These are phyloP conservation scores for Oreotrochilus melanogaster DNA, from an alignment of 2,113 vertebrate genomes.

Conservation along the genomic window DNA sequence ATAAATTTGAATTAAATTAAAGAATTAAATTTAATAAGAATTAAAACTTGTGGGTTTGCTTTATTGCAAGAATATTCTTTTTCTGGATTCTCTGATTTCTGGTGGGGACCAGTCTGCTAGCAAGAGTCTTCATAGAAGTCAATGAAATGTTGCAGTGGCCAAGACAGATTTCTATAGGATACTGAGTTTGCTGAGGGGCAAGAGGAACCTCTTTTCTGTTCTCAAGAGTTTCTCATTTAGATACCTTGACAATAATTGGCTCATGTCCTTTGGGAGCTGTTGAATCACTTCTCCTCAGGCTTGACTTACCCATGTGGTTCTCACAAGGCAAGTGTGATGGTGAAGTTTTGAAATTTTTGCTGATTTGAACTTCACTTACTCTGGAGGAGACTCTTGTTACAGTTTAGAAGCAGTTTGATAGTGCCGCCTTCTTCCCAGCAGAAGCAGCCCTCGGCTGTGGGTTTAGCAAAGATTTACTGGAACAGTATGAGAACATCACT, in stretches of 20 bases:
- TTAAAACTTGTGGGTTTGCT: neutral
- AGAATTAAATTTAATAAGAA: too few species aligned
- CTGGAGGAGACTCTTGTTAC: neutral
- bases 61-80: neutral
- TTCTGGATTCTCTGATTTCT: neutral
- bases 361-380: neutral
- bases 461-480: neutral
- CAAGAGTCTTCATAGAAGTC: neutral
- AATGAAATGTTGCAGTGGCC: neutral
- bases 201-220: neutral
- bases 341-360: neutral
- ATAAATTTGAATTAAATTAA: too few species aligned
- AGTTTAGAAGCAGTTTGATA: neutral
- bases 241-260: neutral
- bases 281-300: neutral
- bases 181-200: neutral
- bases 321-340: fast-evolving
- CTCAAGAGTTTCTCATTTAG: neutral
- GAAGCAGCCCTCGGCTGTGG: neutral
- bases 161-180: neutral
- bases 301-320: neutral
- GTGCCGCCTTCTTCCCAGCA: neutral
- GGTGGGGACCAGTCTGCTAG: neutral
- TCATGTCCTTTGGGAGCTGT: neutral
- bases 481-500: neutral